Evolutionary conservation across 2,888 invertebrate genomes (phyloP), one percentile per base, ranked within the genome.

Genomic region (Tinea trinotella): DNA sequence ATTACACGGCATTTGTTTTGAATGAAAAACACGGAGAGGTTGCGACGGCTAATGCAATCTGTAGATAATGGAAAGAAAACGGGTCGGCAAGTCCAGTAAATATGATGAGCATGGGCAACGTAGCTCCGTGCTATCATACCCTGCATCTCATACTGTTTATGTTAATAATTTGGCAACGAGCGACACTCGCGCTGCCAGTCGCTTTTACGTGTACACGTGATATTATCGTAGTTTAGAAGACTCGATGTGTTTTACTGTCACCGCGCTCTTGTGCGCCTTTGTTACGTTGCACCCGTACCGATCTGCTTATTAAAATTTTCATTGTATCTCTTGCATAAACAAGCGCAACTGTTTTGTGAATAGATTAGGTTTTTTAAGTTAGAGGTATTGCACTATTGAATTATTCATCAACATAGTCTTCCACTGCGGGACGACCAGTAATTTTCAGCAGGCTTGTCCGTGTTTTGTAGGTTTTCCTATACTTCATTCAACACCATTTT

Each of bases 81-180:
- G 46, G 10, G 46, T 46, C 46, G 17, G 40, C 6, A 40, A 40
- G 46, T 46, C 46, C 46, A 46, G 46, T 46, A 46, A 46, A 19
- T 46, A 46, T 46, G 50, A 24, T 50, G 50, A 50, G 50, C 13
- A 22, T 50, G 18, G 46, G 46, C 46, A 46, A 7, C 46, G 50
- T 13, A 40, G 40, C 40, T n/a, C 40, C 48, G 24, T 18, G 35
- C 34, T 53, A 53, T 53, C 24, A 9, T 48, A 22, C 24, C 36
- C 35, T 40, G 54, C 54, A 49, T 44, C 40, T 53, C 54, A 35
- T 53, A 22, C 52, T 40, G 72, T 71, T 72, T 72, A 72, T 74
- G 71, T 67, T 69, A 71, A 73, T 73, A 70, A 71, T 74, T 75
- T 75, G 74, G 74, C 76, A 74, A 63, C 59, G 62, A 54, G 52